Evolutionary conservation across 2,888 invertebrate genomes (phyloP).

Genomic region (Cataglyphis albicans): DNA sequence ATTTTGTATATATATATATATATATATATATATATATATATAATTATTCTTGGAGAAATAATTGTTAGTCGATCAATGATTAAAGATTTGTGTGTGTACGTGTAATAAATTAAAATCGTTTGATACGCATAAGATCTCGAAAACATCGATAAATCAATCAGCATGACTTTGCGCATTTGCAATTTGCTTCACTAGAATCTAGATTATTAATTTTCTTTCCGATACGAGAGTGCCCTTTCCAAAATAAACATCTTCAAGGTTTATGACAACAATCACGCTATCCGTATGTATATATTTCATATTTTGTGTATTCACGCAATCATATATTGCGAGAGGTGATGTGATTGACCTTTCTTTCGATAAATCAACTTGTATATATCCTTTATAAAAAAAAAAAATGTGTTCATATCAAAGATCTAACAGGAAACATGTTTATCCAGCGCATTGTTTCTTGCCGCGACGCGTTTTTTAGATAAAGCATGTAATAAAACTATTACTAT

Average conservation of each 20-base stretch:
- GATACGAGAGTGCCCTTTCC: background rate
- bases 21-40: too few relatives aligned
- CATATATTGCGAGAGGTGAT: background rate
- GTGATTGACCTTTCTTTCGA: background rate
- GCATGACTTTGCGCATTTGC: background rate
- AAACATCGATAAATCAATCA: background rate
- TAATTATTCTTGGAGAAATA: background rate
- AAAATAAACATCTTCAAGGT: background rate
- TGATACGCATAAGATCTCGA: background rate
- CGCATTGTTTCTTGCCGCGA: background rate
- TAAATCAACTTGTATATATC: background rate
- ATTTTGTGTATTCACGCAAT: background rate
- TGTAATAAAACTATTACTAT: background rate
- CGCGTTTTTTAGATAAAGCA: background rate
- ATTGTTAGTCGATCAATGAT: background rate
- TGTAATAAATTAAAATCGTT: background rate
- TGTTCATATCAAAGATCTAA: background rate
- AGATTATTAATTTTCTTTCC: background rate
- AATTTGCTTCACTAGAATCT: background rate
- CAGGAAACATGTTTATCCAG: background rate
- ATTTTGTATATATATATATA: too few relatives aligned
- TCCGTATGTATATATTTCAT: background rate
- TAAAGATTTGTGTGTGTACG: background rate
- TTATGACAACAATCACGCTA: background rate
- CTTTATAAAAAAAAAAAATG: background rate